phyloP scores from a whole-genome alignment of 92 coral and sea anemone genomes.

The Ricordea florida region DNA sequence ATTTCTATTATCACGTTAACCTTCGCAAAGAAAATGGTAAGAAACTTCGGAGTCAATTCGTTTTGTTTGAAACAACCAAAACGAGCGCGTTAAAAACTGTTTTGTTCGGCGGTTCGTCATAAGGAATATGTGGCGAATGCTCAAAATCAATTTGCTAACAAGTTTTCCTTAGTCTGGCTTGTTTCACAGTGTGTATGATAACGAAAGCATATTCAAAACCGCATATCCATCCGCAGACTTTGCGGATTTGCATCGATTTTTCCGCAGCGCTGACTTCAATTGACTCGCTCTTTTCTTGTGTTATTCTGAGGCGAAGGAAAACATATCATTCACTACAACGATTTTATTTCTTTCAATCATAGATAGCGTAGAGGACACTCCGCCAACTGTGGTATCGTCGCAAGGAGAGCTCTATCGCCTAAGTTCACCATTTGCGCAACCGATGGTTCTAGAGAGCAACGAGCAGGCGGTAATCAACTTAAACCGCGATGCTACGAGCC shows the following conservation, averaged over 20 bases:
- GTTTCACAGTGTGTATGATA: slow-evolving; percentile 34
- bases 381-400: slow-evolving; percentile 58
- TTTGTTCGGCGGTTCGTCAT: too few relatives aligned
- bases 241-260: too few relatives aligned
- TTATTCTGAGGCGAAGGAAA: too few relatives aligned
- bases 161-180: background rate
- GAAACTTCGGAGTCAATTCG: background rate
- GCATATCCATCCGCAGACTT: background rate
- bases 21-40: background rate
- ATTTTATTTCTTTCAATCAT: background rate
- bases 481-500: slow-evolving; percentile 11
- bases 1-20: slow-evolving; percentile 1
- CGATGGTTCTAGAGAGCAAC: slow-evolving; percentile 6
- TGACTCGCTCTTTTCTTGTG: too few relatives aligned
- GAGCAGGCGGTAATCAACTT: slow-evolving; percentile 34
- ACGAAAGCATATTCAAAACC: slow-evolving; percentile 13
- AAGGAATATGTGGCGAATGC: too few relatives aligned
- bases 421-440: slow-evolving; percentile 40
- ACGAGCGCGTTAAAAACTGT: background rate
- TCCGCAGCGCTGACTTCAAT: too few relatives aligned
- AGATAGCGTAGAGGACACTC: slow-evolving; percentile 67
- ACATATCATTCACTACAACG: background rate
- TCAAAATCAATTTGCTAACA: slow-evolving; percentile 6
- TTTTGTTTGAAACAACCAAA: background rate
- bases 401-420: slow-evolving; percentile 49